A percentile compares a stretch with the other conserved stretches of the same genome.
Conservation (phyloP, 2,797 vertebrate species). For the Microctenopoma steveboyesi region DNA sequence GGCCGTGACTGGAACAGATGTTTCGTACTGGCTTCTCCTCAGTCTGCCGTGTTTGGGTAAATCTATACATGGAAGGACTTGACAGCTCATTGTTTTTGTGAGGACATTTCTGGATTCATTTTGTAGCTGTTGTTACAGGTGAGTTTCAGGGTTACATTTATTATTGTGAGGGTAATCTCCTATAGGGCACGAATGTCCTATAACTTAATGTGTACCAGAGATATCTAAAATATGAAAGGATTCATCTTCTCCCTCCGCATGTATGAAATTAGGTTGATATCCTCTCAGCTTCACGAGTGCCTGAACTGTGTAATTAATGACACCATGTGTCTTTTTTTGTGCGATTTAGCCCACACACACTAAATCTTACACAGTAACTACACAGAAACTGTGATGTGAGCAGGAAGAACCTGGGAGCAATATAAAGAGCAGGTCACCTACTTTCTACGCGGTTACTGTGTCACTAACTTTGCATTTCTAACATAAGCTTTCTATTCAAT, state of each 20-base stretch:
- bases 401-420: too few species aligned
- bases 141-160: not conserved
- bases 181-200: not conserved
- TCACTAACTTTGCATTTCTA: too few species aligned
- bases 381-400: too few species aligned
- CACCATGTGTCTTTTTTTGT: too few species aligned
- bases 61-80: conserved; percentile 3
- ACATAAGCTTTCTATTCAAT: too few species aligned
- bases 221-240: conserved; percentile 6
- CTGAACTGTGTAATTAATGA: too few species aligned
- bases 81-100: not conserved
- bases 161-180: not conserved
- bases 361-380: too few species aligned
- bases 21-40: conserved; percentile 83
- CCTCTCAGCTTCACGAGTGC: not conserved
- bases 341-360: too few species aligned
- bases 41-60: conserved; percentile 62
- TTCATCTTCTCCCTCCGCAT: not conserved
- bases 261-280: conserved; percentile 74
- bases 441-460: too few species aligned
- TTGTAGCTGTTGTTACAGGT: not conserved
- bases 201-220: not conserved
- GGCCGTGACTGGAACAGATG: conserved; percentile 90
- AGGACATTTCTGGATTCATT: conserved; percentile 14
- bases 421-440: too few species aligned